Evolutionary conservation across 2,888 invertebrate species (phyloP).

Genomic region (Temnothorax rugatulus): DNA sequence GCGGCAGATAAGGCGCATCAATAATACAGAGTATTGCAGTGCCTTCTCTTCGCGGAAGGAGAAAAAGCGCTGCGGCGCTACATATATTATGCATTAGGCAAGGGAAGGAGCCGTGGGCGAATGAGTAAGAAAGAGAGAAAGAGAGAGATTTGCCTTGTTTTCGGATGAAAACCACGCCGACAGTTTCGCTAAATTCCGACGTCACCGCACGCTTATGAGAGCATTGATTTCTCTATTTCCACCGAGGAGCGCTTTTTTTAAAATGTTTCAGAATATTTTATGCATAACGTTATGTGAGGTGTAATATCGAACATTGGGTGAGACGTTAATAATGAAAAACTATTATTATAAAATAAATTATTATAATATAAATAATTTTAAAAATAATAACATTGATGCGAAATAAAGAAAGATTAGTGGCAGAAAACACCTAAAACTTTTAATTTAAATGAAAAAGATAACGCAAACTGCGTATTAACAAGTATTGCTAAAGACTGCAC

Average conservation of each 20-base stretch:
- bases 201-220: not conserved
- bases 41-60: constrained; percentile 34
- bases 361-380: too few species aligned
- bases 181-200: constrained; percentile 15
- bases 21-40: constrained; percentile 40
- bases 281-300: not conserved
- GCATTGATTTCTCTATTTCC: constrained; percentile 1
- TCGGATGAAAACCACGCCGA: constrained; percentile 19
- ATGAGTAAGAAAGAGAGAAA: not conserved
- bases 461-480: not conserved
- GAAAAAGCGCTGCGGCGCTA: constrained; percentile 52
- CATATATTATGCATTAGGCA: constrained; percentile 55
- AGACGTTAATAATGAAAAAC: not conserved
- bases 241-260: not conserved
- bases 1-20: constrained; percentile 39
- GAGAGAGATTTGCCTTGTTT: constrained; percentile 34
- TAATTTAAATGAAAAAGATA: constrained; percentile 2
- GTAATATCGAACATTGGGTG: not conserved
- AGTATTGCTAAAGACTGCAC: not conserved
- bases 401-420: not conserved
- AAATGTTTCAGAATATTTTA: not conserved
- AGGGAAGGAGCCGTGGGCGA: constrained; percentile 7
- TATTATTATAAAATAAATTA: too few species aligned
- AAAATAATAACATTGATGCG: not conserved
- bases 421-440: not conserved